Conservation (phyloP, 2,888 invertebrate genomes). For the Lepidochitona cinerea region DNA sequence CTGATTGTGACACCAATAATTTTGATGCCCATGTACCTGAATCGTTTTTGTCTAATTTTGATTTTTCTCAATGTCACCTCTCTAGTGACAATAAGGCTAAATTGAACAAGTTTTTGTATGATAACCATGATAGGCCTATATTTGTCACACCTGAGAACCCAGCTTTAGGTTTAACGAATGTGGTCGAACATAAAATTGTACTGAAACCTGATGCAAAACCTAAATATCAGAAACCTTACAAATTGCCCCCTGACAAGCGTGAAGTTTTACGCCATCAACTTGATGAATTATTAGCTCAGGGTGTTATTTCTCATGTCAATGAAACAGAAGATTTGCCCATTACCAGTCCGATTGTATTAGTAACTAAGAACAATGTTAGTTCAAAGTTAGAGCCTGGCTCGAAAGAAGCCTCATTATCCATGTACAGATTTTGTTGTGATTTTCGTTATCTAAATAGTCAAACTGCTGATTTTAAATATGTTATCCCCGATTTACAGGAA, state of each 20-base stretch:
- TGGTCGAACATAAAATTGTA: not conserved
- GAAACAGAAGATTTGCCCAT: slow-evolving; percentile 8
- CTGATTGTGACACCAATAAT: too few relatives aligned
- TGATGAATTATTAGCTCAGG: slow-evolving; percentile 7
- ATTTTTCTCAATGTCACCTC: too few relatives aligned
- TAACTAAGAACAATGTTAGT: not conserved
- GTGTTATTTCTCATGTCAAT: slow-evolving; percentile 8
- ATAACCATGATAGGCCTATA: not conserved
- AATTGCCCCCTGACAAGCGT: slow-evolving; percentile 2
- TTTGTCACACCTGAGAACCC: slow-evolving; percentile 12
- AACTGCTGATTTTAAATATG: slow-evolving; percentile 3
- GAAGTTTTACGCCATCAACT: slow-evolving; percentile 7
- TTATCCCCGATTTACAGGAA: slow-evolving; percentile 11
- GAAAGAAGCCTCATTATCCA: not conserved
- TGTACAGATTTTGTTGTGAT: slow-evolving; percentile 11
- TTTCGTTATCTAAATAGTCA: slow-evolving; percentile 10
- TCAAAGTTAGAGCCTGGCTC: not conserved
- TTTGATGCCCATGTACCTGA: too few relatives aligned
- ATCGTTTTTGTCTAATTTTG: too few relatives aligned
- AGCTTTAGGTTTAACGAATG: not conserved
- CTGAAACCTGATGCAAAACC: slow-evolving; percentile 5
- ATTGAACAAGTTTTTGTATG: too few relatives aligned
- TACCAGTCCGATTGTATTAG: slow-evolving; percentile 6
- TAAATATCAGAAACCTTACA: slow-evolving; percentile 1
- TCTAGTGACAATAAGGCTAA: too few relatives aligned